Base-by-base conservation (phyloP, 2,113 vertebrate species). In the Poeciliopsis retropinna region DNA sequence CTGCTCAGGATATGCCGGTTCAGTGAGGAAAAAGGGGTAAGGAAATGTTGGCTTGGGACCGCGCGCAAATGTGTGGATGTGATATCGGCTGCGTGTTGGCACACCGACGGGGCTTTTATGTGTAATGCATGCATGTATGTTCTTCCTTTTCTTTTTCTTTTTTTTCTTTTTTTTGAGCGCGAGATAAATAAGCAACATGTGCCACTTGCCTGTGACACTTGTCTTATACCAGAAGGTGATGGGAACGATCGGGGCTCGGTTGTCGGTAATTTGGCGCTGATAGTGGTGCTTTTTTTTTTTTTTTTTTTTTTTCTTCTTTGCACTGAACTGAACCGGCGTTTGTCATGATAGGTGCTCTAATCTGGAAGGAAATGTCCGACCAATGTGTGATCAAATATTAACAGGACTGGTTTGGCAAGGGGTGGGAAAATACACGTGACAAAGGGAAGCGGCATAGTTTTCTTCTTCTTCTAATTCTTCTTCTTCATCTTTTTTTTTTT, bases 361-460 rank as follows among this genome's bases (percentile, higher is more conserved):
- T 90, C 76, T 92, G 77, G 88, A 91, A 92, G 90, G 94, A 95
- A 94, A 93, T 94, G 93, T 95, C 94, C 93, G 91, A 90, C 93
- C 93, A 93, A 95, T 95, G 95, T 97, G 95, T 96, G 95, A 96
- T 95, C 94, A 94, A 93, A 96, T 95, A 94, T 95, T 95, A 95
- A 95, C 95, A 93, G 94, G 94, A 95, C 95, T 88, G 93, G 88
- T 95, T 95, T 96, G 95, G 93, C 93, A 94, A 93, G 92, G 90
- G 92, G 73, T 77, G 76, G 75, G 87, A 89, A 87, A 91, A 90
- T 93, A 93, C 96, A 97, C 96, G 96, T 97, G 96, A 97, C 95
- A 89, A 93, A 91, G 94, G 92, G 92, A 95, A 94, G 94, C 92
- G 90, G 90, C 91, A 88, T 90, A 94, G 92, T 93, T 64, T 64